Base-by-base conservation (phyloP, 2,888 invertebrate genomes). In the Torymus aiolomorphi region DNA sequence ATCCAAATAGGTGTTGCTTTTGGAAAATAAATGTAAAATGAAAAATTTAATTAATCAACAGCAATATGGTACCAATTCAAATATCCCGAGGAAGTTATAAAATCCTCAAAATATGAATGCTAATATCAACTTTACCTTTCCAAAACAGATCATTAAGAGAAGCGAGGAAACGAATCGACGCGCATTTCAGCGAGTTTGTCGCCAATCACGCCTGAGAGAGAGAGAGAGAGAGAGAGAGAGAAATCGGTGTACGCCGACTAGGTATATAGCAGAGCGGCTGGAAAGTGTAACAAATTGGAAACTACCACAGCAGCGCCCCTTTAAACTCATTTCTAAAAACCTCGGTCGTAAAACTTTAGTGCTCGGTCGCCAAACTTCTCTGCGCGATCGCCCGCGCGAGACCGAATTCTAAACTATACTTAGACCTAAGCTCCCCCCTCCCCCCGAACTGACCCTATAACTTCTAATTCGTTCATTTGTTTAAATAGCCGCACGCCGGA, bases 321-420 rank as follows among this genome's bases (percentile, higher is more conserved):
- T 42, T 42, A 70, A 56, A 57, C 70, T 57, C 57, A 57, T 16
- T 57, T 70, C 70, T 67, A 57, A 70, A 70, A 70, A 70, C 70
- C 57, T 57, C 57, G 16, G 18, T 70, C 57, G 57, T 70, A 57
- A 70, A 70, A 70, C 49, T 70, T 70, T 42, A 67, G 20, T 51
- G 54, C 56, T 31, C 54, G 54, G 13, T 24, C 56, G 14, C 54
- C 13, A 31, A 56, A n/a, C 31, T 54, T 10, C 31, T 16, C 16
- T 42, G 42, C 42, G 8, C 8, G 42, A n/a, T n/a, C n/a, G n/a
- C n/a, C n/a, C 42, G 42, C 42, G 42, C 5, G 42, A 31, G 42
- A 69, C 56, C 42, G 31, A 56, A 69, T 69, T 57, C 69, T 69
- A 69, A 57, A 69, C 69, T 57, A 69, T 65, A 65, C 65, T 65